Evolutionary conservation across 2,888 invertebrate genomes (phyloP), one percentile per base, ranked within the genome.

Genomic region (Nomada ruficornis): DNA sequence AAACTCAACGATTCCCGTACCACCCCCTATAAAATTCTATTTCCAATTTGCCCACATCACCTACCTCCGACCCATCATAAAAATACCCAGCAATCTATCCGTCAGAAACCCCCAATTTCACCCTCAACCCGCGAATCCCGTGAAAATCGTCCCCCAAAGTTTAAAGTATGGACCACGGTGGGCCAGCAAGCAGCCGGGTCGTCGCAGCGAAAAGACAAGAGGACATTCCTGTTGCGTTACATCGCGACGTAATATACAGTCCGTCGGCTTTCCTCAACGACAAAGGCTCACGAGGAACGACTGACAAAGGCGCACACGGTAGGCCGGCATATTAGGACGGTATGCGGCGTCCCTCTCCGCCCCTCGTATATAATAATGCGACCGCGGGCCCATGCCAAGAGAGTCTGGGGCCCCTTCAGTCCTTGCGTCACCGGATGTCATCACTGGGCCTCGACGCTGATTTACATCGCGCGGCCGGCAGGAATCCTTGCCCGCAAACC

Each of bases 171-270:
- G 36, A 7, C 7, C 36, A 7, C 36, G 36, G 47, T 47, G 47
- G 15, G 15, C 47, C 15, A 47, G 47, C 47, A 15, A 15, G 47
- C 15, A 47, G 1, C 0, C 0, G 47, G 47, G 13, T 47, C 15
- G 47, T 47, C 47, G 68, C 55, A 69, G 70, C 72, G 91, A 20
- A 57, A 82, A 77, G 70, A 73, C 77, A 69, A 81, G 69, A 42
- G 60, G 69, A 13, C 82, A 83, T 82, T 83, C 82, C 73, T 67
- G 73, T 52, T 44, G 81, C 69, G 70, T 80, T 80, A 88, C 91
- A 91, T 91, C 89, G 91, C 91, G 93, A 93, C 92, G 91, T 92
- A 93, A 93, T 93, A 93, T 92, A 93, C 91, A 92, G 91, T 91
- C 91, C 87, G 92, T 92, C 92, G 92, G 92, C 92, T 91, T 92